phyloP scores from a whole-genome alignment of 2,113 vertebrate genomes.

The Takifugu bimaculatus region DNA sequence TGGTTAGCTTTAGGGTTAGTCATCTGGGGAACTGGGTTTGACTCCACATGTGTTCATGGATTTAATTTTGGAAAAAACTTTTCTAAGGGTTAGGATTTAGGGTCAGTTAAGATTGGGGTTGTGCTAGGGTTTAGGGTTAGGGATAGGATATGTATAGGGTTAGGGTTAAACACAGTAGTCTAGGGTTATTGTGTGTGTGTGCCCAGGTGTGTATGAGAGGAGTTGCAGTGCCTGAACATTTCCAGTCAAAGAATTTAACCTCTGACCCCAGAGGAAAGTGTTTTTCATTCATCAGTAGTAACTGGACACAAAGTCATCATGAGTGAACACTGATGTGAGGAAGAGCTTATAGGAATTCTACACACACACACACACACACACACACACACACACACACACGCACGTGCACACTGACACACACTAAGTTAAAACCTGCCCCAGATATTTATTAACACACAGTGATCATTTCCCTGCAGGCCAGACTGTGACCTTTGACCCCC shows the following conservation, averaged over 20 bases:
- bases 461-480: constrained; percentile 37
- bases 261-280: constrained; percentile 31
- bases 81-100: no score
- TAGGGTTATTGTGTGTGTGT: constrained; percentile 1
- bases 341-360: constrained; percentile 23
- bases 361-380: neutral
- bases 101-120: no score
- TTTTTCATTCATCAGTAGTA: constrained; percentile 43
- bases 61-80: no score
- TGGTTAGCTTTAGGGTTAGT: no score
- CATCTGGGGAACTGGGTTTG: no score
- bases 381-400: neutral
- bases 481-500: constrained; percentile 35
- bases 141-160: no score
- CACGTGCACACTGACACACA: constrained; percentile 10
- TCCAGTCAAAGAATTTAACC: constrained; percentile 56
- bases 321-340: constrained; percentile 17
- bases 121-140: no score
- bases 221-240: constrained; percentile 33
- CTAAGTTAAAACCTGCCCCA: neutral
- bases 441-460: constrained; percentile 46
- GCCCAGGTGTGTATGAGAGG: constrained; percentile 21
- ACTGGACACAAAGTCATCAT: constrained; percentile 7
- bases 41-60: no score
- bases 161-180: no score